These are phyloP conservation scores for Lasiurus cinereus DNA, from an alignment of 2,113 vertebrate species.

Conservation along the genomic window DNA sequence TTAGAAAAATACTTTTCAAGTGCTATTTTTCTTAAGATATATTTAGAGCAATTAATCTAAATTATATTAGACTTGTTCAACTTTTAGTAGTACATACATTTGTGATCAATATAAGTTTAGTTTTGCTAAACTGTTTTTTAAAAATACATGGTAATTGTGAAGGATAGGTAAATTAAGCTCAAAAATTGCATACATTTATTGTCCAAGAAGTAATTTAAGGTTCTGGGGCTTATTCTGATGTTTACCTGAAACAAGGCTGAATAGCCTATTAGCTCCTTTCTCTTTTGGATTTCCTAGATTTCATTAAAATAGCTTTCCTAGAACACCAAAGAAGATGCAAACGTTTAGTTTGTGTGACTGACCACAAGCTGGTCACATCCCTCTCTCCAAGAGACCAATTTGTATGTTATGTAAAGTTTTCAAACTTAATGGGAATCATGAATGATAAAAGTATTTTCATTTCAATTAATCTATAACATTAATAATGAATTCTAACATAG, in stretches of 20 bases:
- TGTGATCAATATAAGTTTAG: neutral
- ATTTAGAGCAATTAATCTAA: neutral
- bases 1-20: constrained; percentile 43
- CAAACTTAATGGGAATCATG: neutral
- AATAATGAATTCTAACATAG: neutral
- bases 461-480: neutral
- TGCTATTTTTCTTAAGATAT: neutral
- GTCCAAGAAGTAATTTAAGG: neutral
- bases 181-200: constrained; percentile 14
- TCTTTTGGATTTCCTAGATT: neutral
- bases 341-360: neutral
- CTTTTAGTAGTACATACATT: neutral
- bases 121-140: neutral
- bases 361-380: neutral
- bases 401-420: neutral
- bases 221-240: neutral
- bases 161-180: neutral
- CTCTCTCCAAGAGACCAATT: neutral
- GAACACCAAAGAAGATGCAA: neutral
- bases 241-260: neutral
- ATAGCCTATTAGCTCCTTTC: neutral
- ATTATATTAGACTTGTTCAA: neutral
- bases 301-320: neutral
- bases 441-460: constrained; percentile 18
- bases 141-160: neutral